Percentiles rank a stretch among this genome's conserved stretches.
Conservation (phyloP, 1,140 invertebrate species). For the Pseudoatta argentina region DNA sequence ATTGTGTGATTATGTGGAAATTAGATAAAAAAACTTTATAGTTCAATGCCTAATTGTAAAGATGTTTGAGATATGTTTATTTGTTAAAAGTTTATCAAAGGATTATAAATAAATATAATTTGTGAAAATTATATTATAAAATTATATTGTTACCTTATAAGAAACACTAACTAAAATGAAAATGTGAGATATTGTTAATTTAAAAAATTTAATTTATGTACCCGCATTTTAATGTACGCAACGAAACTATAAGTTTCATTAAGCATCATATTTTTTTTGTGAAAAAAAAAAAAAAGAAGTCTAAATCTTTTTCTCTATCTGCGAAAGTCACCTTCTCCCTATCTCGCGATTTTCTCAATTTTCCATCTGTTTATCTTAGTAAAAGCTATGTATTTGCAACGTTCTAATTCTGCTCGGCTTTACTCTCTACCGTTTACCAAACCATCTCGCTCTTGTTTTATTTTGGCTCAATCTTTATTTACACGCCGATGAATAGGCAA, state of each 20-base stretch:
- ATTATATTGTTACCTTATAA: neutral
- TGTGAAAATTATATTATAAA: neutral
- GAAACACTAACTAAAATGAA: neutral
- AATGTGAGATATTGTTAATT: neutral
- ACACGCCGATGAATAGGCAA: conserved; percentile 28
- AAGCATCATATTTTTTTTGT: neutral
- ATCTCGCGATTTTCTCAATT: neutral
- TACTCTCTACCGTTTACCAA: neutral
- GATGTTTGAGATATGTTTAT: neutral
- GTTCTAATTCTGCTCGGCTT: neutral
- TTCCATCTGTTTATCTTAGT: conserved; percentile 2
- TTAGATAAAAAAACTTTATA: neutral
- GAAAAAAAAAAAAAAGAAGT: neutral
- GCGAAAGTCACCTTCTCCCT: neutral
- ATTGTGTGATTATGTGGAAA: neutral
- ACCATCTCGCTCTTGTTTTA: neutral
- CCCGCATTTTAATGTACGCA: neutral
- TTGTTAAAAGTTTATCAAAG: neutral
- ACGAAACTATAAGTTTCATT: neutral
- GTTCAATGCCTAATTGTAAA: neutral
- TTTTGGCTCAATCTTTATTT: conserved; percentile 21
- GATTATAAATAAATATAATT: neutral
- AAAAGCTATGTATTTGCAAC: neutral
- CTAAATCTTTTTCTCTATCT: neutral
- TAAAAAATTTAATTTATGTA: neutral